Base-by-base conservation (phyloP, 2,888 invertebrate genomes). In the Leptinotarsa tumamoca region DNA sequence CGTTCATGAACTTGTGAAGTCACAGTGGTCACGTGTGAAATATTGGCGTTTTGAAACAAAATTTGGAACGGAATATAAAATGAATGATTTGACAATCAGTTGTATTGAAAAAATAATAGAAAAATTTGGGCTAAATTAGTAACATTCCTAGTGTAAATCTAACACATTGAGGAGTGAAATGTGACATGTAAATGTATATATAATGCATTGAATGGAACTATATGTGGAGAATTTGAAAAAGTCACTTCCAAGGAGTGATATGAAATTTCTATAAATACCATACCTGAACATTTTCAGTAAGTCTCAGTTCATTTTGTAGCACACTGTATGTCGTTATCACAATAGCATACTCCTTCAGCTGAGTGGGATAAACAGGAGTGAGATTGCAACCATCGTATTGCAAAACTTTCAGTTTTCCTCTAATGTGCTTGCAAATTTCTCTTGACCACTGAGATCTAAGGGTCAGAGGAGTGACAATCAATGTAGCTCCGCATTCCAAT, bases 401-500 rank as follows among this genome's bases (percentile, higher is more conserved):
- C 5, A 92, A 83, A n/a, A 92, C 90, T 73, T 87, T 89, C 1
- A 92, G 83, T 51, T 87, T 87, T 63, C 90, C 87, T 21, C 85
- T 85, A 17, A 93, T 86, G 85, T 94, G 94, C 78, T 91, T 92
- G 51, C 88, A 85, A 72, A 95, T 92, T 87, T 95, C 95, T 7
- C 92, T 90, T 43, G 90, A 89, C 95, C 95, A 95, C 85, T 95
- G 95, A 78, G 90, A 88, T 80, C 91, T 90, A 68, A 95, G 92
- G 4, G 93, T 88, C 4, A 85, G 84, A 2, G 95, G 95, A 2
- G 94, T 91, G 3, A 95, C 91, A 79, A 95, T 94, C 67, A 95
- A 88, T 0, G 95, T 95, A 0, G 93, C 92, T 23, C 90, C 88
- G 1, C 92, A 91, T 68, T 90, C 86, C 1, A 92, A 81, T 4